phyloP scores from a whole-genome alignment of 2,113 vertebrate species.

The Psophia crepitans region DNA sequence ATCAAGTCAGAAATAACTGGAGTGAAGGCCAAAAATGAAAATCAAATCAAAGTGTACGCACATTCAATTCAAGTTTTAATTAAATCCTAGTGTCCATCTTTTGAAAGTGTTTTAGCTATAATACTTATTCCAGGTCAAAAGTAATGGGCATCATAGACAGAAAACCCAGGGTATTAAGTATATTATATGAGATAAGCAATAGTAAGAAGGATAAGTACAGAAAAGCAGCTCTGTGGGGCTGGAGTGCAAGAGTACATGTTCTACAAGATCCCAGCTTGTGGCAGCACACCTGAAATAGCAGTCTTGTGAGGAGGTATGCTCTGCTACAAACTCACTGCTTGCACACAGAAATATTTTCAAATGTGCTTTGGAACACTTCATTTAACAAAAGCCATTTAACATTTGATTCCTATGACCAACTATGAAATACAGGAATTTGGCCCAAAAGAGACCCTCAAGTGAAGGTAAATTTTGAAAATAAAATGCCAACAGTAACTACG shows the following conservation, averaged over 20 bases:
- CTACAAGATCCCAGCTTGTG: background rate
- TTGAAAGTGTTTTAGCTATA: background rate
- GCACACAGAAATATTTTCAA: background rate
- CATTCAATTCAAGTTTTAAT: background rate
- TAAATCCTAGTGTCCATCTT: background rate
- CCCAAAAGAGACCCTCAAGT: background rate
- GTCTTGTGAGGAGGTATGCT: background rate
- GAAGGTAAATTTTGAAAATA: background rate
- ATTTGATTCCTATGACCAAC: background rate
- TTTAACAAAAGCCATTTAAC: background rate
- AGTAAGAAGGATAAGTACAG: background rate
- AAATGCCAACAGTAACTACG: background rate
- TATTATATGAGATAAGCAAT: background rate
- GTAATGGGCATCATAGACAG: background rate
- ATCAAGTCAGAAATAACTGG: background rate
- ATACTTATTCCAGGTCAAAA: background rate
- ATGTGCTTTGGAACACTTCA: background rate
- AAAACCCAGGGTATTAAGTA: background rate
- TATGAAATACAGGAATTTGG: background rate
- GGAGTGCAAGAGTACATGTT: background rate
- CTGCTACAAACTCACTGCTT: background rate
- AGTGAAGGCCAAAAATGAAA: background rate
- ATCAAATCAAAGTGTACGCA: background rate
- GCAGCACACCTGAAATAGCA: background rate
- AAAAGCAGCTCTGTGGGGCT: background rate